These are phyloP conservation scores for Paedocypris sp. DNA, from an alignment of 2,113 vertebrate species.

Conservation along the genomic window DNA sequence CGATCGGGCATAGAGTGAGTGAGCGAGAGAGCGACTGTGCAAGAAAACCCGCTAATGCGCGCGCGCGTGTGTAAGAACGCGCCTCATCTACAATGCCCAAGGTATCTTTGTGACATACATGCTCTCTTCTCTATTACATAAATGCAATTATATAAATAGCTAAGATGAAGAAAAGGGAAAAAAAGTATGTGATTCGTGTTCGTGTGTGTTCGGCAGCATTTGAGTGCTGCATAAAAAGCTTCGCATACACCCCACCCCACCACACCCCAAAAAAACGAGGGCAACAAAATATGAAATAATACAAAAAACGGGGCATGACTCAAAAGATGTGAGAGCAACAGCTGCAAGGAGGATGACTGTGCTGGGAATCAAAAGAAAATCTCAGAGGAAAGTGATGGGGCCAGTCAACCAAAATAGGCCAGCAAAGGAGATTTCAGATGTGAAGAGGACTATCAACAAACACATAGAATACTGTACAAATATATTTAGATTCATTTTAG, in stretches of 20 bases:
- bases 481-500: no score
- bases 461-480: not conserved
- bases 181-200: not conserved
- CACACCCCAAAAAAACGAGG: no score
- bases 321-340: constrained; percentile 21
- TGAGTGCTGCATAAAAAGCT: constrained; percentile 6
- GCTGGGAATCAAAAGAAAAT: not conserved
- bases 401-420: not conserved
- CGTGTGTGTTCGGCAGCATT: not conserved
- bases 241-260: no score
- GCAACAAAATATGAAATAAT: not conserved
- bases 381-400: not conserved
- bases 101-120: constrained; percentile 22
- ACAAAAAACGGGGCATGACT: not conserved
- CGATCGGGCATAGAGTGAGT: constrained; percentile 18
- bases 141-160: constrained; percentile 21
- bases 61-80: constrained; percentile 12
- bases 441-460: not conserved
- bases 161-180: constrained; percentile 5
- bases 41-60: constrained; percentile 2
- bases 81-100: constrained; percentile 18
- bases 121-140: constrained; percentile 23
- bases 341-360: not conserved
- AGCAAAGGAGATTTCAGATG: not conserved
- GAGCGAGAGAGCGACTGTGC: constrained; percentile 19